A percentile compares a stretch with the other conserved stretches of the same genome.
Evolutionary conservation across 2,888 invertebrate genomes (phyloP).

Genomic region (Sepioteuthis lessoniana): DNA sequence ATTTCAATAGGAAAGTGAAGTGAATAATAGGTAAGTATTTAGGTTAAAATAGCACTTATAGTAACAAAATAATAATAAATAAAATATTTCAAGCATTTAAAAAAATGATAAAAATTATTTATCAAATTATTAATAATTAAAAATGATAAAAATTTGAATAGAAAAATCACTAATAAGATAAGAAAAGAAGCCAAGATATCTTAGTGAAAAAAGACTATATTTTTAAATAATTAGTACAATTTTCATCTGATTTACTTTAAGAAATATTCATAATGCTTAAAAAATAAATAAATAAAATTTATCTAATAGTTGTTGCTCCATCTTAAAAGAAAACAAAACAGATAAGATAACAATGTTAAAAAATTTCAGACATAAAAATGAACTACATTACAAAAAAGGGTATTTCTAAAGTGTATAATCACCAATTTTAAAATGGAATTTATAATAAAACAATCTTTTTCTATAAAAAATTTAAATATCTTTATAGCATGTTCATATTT

Average conservation of each 20-base stretch:
- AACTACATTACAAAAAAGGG: not conserved
- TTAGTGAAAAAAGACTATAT: no score
- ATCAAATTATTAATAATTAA: not conserved
- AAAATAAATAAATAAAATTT: not conserved
- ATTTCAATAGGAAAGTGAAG: not conserved
- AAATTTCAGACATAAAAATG: not conserved
- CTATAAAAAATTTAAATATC: no score
- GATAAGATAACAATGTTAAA: not conserved
- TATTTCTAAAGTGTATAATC: conserved; percentile 24
- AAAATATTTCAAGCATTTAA: not conserved
- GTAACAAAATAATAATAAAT: not conserved
- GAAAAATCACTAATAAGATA: not conserved
- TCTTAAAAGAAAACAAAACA: not conserved
- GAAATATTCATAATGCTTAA: not conserved
- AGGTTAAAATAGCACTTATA: not conserved
- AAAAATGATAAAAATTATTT: not conserved
- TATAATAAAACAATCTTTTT: not conserved
- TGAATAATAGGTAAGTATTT: not conserved
- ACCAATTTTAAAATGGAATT: not conserved
- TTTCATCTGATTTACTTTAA: not conserved
- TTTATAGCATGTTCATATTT: no score
- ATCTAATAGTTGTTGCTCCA: not conserved
- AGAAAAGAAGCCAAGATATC: not conserved
- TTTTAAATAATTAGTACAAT: not conserved
- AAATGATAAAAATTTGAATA: not conserved